Evolutionary conservation across 2,888 invertebrate species (phyloP), one percentile per base, ranked within the genome.

Genomic region (Agrotis puta): DNA sequence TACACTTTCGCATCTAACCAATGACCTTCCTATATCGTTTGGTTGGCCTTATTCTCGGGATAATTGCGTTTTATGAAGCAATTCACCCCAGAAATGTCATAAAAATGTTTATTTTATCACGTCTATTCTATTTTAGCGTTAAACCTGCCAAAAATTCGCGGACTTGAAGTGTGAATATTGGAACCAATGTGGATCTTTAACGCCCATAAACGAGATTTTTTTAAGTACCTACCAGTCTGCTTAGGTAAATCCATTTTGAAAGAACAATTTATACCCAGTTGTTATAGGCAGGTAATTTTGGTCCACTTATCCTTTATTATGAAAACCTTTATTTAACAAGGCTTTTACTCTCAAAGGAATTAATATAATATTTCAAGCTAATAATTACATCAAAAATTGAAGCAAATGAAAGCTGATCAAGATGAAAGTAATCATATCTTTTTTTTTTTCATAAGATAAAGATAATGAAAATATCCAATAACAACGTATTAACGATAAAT

Each of bases 11-110:
- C 78, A 79, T 70, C 71, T 78, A 70, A 75, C 71, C 75, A 82
- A 84, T 83, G 79, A 81, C 83, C 82, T 79, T 79, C 78, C 78
- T 79, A 74, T 80, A 82, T 80, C 72, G 79, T 88, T 82, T 85
- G 59, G 64, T 66, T 74, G 84, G 86, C 91, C 91, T 91, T 92
- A 91, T 91, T 92, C 90, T 90, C 84, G 85, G 90, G 89, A 93
- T 93, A 93, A 94, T 93, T 94, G 93, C 92, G 90, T 93, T 94
- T 94, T 93, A 94, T 92, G 93, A 89, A 90, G 92, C 93, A 93
- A 93, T 94, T 92, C 92, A 88, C 92, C 88, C 90, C 87, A 88
- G 90, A 90, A 88, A 90, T 92, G 89, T 91, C 94, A 91, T 93
- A 93, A 93, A 90, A 93, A 91, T 92, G 90, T 92, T 93, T 92